These are phyloP conservation scores for Drosophila sechellia DNA, from an alignment of 1,140 invertebrate species.

Conservation along the genomic window DNA sequence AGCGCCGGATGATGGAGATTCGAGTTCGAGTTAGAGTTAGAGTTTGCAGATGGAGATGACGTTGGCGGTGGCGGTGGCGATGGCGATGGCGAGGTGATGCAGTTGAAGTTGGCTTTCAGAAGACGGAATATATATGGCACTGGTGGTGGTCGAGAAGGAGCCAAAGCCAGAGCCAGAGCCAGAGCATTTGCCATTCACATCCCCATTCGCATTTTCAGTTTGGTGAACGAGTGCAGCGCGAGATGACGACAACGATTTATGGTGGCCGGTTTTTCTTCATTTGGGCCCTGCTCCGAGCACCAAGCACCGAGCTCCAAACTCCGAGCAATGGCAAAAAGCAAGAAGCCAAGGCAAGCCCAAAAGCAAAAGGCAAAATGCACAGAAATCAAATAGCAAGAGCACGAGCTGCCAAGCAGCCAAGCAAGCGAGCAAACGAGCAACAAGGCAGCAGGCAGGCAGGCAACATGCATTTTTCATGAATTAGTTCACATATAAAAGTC, in stretches of 20 bases:
- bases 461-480: slow-evolving; percentile 78
- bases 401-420: too few relatives aligned
- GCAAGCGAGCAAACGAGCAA: not conserved
- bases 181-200: slow-evolving; percentile 68
- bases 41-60: slow-evolving; percentile 6
- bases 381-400: slow-evolving; percentile 14
- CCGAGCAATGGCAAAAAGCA: slow-evolving; percentile 10
- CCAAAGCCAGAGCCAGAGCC: slow-evolving; percentile 23
- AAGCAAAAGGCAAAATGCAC: slow-evolving; percentile 14
- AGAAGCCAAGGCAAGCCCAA: not conserved
- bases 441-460: slow-evolving; percentile 31
- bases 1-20: slow-evolving; percentile 11
- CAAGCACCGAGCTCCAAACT: not conserved
- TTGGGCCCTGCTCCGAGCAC: slow-evolving; percentile 42
- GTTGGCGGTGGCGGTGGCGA: not conserved
- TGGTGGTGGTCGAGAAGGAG: slow-evolving; percentile 12
- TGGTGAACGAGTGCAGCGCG: slow-evolving; percentile 33
- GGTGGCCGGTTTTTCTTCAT: slow-evolving; percentile 79
- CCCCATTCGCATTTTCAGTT: slow-evolving; percentile 23
- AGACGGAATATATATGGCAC: slow-evolving; percentile 3
- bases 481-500: slow-evolving; percentile 82
- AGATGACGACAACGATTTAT: slow-evolving; percentile 69
- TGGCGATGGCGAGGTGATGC: slow-evolving; percentile 4
- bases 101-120: slow-evolving; percentile 10
- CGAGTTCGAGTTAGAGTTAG: not conserved